Evolutionary conservation across 2,888 invertebrate species (phyloP), one percentile per base, ranked within the genome.

Genomic region (Fissipunctia ypsillon): DNA sequence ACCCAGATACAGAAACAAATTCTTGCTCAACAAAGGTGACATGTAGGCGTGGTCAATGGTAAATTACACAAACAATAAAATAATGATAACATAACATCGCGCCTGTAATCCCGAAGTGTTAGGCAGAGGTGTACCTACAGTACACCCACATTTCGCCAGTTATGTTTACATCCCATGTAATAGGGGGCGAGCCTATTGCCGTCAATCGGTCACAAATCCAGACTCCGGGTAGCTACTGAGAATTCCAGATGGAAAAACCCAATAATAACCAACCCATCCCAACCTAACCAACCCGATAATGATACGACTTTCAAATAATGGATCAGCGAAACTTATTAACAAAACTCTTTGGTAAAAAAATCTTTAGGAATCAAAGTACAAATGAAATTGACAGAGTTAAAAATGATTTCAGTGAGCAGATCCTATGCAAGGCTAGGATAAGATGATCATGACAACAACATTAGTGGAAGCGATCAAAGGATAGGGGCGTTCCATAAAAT

Each of bases 21-120:
- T 35, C 2, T 48, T 48, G 6, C 9, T 10, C 14, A 16, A 14
- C 9, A 41, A 31, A 12, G 48, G 38, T 25, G 3, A 2, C 6
- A 50, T 45, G 6, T 28, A 54, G 12, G 19, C 22, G 16, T 14
- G n/a, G 9, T 14, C 25, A 43, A 16, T 0, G 12, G 16, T 12
- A 31, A 41, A 76, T 54, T 31, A 56, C 45, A 76, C n/a, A 25
- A n/a, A 28, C 28, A 31, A 63, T n/a, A n/a, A 61, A 63, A 43
- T 54, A 35, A 54, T 61, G 2, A 35, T 43, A 61, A 35, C 35
- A 35, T 35, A 35, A 3, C 35, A 35, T 35, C 35, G 5, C 4
- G 35, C 4, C 2, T 35, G 35, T 35, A 35, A 3, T 35, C 35
- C 35, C 35, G 35, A 35, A 35, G 35, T 4, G 35, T 3, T 35